These are phyloP conservation scores for Ovis canadensis DNA, from an alignment of 2,113 vertebrate genomes.

Conservation along the genomic window DNA sequence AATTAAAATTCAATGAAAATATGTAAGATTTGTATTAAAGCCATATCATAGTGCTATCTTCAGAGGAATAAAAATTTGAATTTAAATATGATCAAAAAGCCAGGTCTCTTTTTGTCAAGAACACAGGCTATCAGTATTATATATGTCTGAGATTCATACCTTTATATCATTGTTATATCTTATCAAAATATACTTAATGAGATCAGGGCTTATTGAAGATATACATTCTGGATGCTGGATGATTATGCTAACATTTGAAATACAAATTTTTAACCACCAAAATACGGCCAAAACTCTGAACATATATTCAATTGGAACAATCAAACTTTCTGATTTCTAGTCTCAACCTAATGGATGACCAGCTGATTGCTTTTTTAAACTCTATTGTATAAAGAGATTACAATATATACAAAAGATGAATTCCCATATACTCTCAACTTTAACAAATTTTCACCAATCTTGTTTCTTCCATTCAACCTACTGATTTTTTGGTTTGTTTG, in stretches of 20 bases:
- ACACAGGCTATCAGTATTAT: not conserved
- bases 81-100: not conserved
- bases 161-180: not conserved
- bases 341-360: not conserved
- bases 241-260: not conserved
- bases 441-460: not conserved
- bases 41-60: not conserved
- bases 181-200: not conserved
- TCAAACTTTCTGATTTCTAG: not conserved
- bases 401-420: not conserved
- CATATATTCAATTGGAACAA: not conserved
- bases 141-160: not conserved
- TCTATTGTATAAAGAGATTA: not conserved
- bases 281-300: not conserved
- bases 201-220: not conserved
- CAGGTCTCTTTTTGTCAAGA: not conserved
- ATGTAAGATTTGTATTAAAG: not conserved
- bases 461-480: not conserved
- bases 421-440: not conserved
- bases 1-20: constrained; percentile 16
- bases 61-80: not conserved
- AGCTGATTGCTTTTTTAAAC: not conserved
- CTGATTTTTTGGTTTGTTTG: not conserved
- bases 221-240: not conserved
- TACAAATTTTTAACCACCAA: not conserved